Base-by-base conservation (phyloP, 2,888 invertebrate genomes). In the Trachelus troglodyta region DNA sequence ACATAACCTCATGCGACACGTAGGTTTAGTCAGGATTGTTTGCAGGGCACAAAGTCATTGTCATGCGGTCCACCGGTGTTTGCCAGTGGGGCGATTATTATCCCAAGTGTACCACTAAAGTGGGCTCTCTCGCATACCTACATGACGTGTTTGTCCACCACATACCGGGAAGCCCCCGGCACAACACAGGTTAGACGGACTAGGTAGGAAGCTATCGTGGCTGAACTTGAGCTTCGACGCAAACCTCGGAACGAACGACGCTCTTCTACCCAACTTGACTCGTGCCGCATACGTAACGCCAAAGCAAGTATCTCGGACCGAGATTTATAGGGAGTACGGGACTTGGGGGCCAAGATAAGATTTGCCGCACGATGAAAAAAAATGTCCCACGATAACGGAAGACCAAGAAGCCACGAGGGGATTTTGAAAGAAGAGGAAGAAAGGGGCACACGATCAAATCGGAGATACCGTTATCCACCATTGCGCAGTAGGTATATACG, bases 281-380 rank as follows among this genome's bases (percentile, higher is more conserved):
- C 82, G 83, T 81, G 81, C 81, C 82, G 87, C 83, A 85, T 87
- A 87, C 85, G 82, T 85, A 87, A 87, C 82, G 81, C 81, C 73
- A 34, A 74, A 69, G 73, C 77, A 76, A 81, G 80, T 78, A 73
- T 73, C 74, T 79, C 75, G 73, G 69, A 69, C 79, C 69, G 79
- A 83, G 83, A 87, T 87, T 87, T 87, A 87, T 85, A 80, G 83
- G 75, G 76, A 77, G 76, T 71, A 82, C 79, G 77, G 78, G 69
- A 78, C 73, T 78, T 69, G 71, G 79, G 75, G 79, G 76, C 77
- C 76, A 74, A 86, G 83, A 87, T 84, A 83, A 86, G 83, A 83
- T 80, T 81, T 77, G 69, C 74, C 76, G 76, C 71, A 74, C 77
- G 74, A 79, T 82, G 79, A 81, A 83, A 81, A 81, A 77, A 40